Conservation (phyloP, 1,140 invertebrate genomes). For the Lasioglossum baleicum region DNA sequence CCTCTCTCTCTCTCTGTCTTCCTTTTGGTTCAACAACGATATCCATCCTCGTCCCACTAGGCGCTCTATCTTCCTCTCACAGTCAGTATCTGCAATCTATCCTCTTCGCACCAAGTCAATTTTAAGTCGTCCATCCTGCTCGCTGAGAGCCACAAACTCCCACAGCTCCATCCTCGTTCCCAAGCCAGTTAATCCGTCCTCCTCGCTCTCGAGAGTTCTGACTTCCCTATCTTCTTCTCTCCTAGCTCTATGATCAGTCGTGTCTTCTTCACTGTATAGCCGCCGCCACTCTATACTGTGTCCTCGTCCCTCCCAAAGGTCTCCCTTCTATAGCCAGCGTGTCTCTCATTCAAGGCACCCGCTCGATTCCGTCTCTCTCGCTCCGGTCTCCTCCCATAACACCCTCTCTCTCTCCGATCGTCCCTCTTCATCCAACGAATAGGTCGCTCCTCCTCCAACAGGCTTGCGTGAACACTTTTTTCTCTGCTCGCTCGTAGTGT, state of each 20-base stretch:
- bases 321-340: background rate
- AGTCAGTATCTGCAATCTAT: background rate
- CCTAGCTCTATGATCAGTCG: background rate
- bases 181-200: no score
- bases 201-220: no score
- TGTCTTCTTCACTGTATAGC: background rate
- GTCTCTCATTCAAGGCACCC: conserved; percentile 8
- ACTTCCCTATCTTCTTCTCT: no score
- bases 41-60: background rate
- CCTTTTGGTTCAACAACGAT: no score
- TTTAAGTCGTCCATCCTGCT: background rate
- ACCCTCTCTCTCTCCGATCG: background rate
- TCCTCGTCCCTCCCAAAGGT: background rate
- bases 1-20: background rate
- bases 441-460: conserved; percentile 7
- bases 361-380: background rate
- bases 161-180: background rate
- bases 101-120: background rate
- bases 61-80: background rate
- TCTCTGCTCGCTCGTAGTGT: conserved; percentile 11
- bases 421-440: background rate
- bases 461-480: conserved; percentile 24
- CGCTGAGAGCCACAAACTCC: background rate
- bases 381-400: background rate
- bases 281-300: background rate